phyloP scores from a whole-genome alignment of 1,140 invertebrate species.

The Drosophila rufa region DNA sequence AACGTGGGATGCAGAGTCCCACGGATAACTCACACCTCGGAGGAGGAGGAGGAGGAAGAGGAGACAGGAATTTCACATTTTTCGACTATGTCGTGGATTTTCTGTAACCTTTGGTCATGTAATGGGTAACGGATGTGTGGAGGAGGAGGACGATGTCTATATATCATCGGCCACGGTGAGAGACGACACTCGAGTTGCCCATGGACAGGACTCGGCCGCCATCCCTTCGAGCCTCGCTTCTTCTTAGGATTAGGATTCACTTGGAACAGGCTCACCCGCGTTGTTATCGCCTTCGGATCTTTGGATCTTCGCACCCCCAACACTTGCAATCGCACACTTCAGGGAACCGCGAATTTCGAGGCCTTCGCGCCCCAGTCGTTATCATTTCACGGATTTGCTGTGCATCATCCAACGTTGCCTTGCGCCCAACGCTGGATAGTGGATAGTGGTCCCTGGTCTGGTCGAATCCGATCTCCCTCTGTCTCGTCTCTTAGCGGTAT shows the following conservation, averaged over 20 bases:
- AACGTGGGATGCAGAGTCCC: conserved; percentile 71
- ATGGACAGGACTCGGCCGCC: conserved; percentile 65
- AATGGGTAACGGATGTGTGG: conserved; percentile 46
- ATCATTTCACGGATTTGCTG: conserved; percentile 51
- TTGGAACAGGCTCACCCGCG: conserved; percentile 35
- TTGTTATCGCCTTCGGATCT: conserved; percentile 35
- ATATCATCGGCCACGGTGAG: not conserved
- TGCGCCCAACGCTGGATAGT: conserved; percentile 72
- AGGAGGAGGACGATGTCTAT: conserved; percentile 20
- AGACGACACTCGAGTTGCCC: conserved; percentile 33
- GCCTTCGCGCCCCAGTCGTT: conserved; percentile 64
- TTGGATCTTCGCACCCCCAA: conserved; percentile 41
- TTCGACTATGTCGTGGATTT: conserved; percentile 14
- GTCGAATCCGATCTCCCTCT: conserved; percentile 52
- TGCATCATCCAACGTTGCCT: conserved; percentile 70
- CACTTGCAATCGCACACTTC: conserved; percentile 30
- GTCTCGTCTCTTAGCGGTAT: conserved; percentile 66
- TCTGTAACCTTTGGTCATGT: conserved; percentile 38
- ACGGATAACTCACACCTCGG: conserved; percentile 44
- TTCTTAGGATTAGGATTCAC: conserved; percentile 67
- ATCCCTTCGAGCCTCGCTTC: conserved; percentile 53
- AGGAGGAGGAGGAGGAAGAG: conserved; percentile 11
- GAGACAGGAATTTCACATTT: conserved; percentile 39
- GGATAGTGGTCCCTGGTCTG: conserved; percentile 55
- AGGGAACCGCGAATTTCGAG: conserved; percentile 60